A percentile compares a stretch with the other conserved stretches of the same genome.
Evolutionary conservation across 2,888 invertebrate genomes (phyloP).

Genomic region (Cremastobaeus sp.): DNA sequence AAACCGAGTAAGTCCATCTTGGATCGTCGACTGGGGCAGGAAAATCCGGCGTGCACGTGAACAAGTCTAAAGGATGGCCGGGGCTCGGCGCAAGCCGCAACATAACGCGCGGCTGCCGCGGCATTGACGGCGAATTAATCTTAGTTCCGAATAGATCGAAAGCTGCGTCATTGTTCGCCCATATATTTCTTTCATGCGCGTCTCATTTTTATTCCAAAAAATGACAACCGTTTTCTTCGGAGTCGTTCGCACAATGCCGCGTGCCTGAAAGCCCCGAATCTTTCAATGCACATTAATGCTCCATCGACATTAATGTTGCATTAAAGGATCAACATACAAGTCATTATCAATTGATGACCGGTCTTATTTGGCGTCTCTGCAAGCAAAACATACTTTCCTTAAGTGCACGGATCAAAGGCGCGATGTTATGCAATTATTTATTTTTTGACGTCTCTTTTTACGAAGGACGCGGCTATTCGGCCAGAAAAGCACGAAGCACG

Average conservation of each 20-base stretch:
- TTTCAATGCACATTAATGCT: slow-evolving; percentile 41
- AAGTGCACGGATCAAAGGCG: slow-evolving; percentile 23
- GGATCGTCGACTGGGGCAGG: slow-evolving; percentile 22
- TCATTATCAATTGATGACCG: slow-evolving; percentile 47
- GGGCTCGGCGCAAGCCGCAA: slow-evolving; percentile 23
- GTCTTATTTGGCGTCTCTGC: slow-evolving; percentile 19
- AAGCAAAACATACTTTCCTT: slow-evolving; percentile 6
- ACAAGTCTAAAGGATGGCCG: slow-evolving; percentile 37
- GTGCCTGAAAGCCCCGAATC: slow-evolving; percentile 33
- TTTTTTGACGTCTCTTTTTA: too few relatives aligned
- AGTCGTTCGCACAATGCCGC: slow-evolving; percentile 32
- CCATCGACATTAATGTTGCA: slow-evolving; percentile 40
- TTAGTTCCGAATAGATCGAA: slow-evolving; percentile 53
- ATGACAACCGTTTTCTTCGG: slow-evolving; percentile 39
- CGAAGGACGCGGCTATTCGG: too few relatives aligned
- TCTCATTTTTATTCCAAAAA: slow-evolving; percentile 57
- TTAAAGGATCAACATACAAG: slow-evolving; percentile 34
- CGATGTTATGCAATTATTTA: too few relatives aligned
- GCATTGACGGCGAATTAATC: slow-evolving; percentile 45
- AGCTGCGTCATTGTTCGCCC: slow-evolving; percentile 54
- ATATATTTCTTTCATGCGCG: slow-evolving; percentile 50
- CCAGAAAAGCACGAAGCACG: too few relatives aligned
- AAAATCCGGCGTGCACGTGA: slow-evolving; percentile 33
- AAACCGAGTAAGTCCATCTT: slow-evolving; percentile 48
- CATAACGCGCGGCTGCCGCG: slow-evolving; percentile 5